A percentile compares a stretch with the other conserved stretches of the same genome.
phyloP scores from a whole-genome alignment of 2,888 invertebrate species.

The Dolichomitus sp. region DNA sequence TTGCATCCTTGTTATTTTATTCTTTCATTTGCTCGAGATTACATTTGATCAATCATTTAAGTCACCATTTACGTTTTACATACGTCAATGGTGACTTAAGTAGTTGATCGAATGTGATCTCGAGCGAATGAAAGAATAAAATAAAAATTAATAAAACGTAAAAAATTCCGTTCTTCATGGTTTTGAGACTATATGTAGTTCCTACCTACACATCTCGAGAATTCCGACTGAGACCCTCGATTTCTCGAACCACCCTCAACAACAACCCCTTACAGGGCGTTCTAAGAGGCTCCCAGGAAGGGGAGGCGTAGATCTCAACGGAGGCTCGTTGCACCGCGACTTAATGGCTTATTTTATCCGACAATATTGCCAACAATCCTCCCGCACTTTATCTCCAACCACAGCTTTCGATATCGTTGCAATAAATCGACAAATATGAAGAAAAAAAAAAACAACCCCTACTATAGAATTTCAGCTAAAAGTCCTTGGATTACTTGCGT shows the following conservation, averaged over 20 bases:
- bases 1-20: too few relatives aligned
- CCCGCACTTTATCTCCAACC: not conserved
- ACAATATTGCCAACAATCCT: constrained; percentile 74
- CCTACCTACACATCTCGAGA: constrained; percentile 13
- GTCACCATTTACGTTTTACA: too few relatives aligned
- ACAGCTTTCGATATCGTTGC: constrained; percentile 68
- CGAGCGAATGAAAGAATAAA: too few relatives aligned
- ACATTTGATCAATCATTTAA: too few relatives aligned
- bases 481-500: not conserved
- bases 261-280: not conserved
- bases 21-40: too few relatives aligned
- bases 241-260: constrained; percentile 7
- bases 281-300: not conserved
- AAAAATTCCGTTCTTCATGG: not conserved
- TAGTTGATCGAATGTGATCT: too few relatives aligned
- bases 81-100: too few relatives aligned
- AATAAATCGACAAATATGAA: constrained; percentile 68
- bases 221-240: constrained; percentile 5
- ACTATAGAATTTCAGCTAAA: constrained; percentile 69
- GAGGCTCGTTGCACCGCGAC: constrained; percentile 71
- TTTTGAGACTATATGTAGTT: constrained; percentile 9
- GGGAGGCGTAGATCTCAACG: not conserved
- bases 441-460: not conserved
- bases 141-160: not conserved
- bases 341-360: constrained; percentile 84